Evolutionary conservation across 2,888 invertebrate species (phyloP).

Genomic region (Amblyteles armatorius): DNA sequence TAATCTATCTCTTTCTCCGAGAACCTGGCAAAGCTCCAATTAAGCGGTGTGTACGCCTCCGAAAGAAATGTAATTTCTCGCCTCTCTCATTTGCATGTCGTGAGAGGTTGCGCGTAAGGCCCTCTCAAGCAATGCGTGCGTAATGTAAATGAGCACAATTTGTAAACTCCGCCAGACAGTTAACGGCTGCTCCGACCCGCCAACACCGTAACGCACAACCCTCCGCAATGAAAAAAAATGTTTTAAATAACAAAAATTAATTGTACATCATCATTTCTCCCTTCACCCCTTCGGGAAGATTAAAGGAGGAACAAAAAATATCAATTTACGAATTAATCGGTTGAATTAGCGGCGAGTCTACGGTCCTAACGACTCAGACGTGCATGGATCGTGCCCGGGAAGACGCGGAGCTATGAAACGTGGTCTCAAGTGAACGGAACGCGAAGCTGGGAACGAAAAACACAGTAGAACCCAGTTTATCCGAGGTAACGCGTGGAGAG

Average conservation of each 20-base stretch:
- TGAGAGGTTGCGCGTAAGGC: constrained; percentile 57
- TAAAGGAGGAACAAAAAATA: background rate
- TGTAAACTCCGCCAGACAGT: constrained; percentile 44
- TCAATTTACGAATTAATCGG: background rate
- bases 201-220: constrained; percentile 31
- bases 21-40: constrained; percentile 50
- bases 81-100: constrained; percentile 58
- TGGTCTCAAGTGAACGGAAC: background rate
- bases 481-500: background rate
- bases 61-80: constrained; percentile 44
- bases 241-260: constrained; percentile 51
- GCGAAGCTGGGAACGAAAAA: background rate
- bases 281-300: constrained; percentile 27
- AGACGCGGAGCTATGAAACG: background rate
- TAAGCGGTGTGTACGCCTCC: constrained; percentile 40
- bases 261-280: constrained; percentile 58
- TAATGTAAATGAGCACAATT: constrained; percentile 67
- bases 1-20: background rate
- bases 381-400: background rate
- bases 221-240: constrained; percentile 26
- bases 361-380: background rate
- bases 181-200: background rate
- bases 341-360: background rate
- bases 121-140: constrained; percentile 55
- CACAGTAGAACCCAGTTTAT: background rate